phyloP scores from a whole-genome alignment of 2,797 vertebrate genomes.

The Tragelaphus oryx region DNA sequence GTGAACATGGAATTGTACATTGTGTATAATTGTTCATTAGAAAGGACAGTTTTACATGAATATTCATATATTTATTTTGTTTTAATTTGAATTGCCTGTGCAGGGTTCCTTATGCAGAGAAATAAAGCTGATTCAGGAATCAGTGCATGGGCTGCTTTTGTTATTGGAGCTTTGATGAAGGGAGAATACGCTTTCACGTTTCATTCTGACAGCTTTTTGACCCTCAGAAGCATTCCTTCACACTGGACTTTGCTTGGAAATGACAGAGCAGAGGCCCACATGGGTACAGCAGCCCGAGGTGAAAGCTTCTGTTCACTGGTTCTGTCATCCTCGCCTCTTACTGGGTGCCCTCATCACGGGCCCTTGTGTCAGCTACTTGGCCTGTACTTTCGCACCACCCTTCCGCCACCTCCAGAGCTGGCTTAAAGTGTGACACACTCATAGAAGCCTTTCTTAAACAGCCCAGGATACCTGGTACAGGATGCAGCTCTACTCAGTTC shows the following conservation, averaged over 20 bases:
- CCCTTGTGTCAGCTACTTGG: background rate
- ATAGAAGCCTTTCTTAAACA: background rate
- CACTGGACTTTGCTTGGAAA: background rate
- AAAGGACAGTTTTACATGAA: conserved; percentile 95
- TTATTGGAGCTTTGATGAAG: background rate
- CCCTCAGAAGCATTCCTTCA: background rate
- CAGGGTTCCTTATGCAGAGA: conserved; percentile 90
- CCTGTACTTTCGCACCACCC: background rate
- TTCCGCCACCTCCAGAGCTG: background rate
- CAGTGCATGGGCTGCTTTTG: background rate
- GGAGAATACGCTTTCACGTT: background rate
- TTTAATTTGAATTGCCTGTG: conserved; percentile 92
- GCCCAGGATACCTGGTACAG: background rate
- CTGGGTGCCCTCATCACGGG: background rate
- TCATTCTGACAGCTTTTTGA: background rate
- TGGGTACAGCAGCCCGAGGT: background rate
- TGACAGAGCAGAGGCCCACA: background rate
- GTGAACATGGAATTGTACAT: conserved; percentile 98
- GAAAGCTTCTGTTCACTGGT: background rate
- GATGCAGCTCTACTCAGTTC: background rate
- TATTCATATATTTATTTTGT: conserved; percentile 99
- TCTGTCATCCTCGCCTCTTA: background rate
- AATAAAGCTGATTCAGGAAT: conserved; percentile 83
- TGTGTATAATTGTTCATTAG: conserved; percentile 99
- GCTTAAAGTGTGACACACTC: background rate